phyloP scores from a whole-genome alignment of 2,888 invertebrate genomes.

The Clostera curtula region DNA sequence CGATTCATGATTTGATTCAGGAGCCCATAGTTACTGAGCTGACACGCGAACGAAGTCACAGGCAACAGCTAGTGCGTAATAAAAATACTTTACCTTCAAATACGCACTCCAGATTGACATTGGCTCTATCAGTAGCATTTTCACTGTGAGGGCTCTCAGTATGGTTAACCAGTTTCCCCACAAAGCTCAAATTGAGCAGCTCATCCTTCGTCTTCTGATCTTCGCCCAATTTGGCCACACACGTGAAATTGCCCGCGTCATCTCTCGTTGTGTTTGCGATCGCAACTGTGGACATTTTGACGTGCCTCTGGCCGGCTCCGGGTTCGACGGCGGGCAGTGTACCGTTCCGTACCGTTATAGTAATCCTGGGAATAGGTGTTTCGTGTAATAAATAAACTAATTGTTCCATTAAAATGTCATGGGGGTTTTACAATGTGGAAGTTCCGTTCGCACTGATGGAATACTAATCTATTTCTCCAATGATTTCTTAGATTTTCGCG shows the following conservation, averaged over 20 bases:
- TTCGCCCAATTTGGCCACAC: constrained; percentile 30
- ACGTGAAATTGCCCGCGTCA: constrained; percentile 55
- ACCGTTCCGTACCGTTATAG: constrained; percentile 21
- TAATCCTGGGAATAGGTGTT: too few species aligned
- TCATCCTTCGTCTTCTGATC: constrained; percentile 13
- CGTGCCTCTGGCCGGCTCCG: too few species aligned
- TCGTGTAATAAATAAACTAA: constrained; percentile 2
- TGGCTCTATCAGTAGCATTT: constrained; percentile 30
- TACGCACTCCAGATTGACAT: constrained; percentile 40
- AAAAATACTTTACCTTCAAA: constrained; percentile 50
- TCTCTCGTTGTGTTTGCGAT: constrained; percentile 35
- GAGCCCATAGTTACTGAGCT: too few species aligned
- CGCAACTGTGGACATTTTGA: constrained; percentile 33
- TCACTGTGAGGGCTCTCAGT: constrained; percentile 32
- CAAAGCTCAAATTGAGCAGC: constrained; percentile 40
- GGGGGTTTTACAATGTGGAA: neutral
- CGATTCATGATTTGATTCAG: too few species aligned
- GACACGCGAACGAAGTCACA: too few species aligned
- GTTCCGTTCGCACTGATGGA: too few species aligned
- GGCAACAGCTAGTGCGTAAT: too few species aligned
- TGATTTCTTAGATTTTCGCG: too few species aligned
- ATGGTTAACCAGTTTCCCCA: constrained; percentile 30
- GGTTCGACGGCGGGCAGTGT: constrained; percentile 24
- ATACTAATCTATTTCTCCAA: neutral
- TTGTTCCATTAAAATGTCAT: neutral